Evolutionary conservation across 2,888 invertebrate species (phyloP).

Genomic region (Junonia oenone): DNA sequence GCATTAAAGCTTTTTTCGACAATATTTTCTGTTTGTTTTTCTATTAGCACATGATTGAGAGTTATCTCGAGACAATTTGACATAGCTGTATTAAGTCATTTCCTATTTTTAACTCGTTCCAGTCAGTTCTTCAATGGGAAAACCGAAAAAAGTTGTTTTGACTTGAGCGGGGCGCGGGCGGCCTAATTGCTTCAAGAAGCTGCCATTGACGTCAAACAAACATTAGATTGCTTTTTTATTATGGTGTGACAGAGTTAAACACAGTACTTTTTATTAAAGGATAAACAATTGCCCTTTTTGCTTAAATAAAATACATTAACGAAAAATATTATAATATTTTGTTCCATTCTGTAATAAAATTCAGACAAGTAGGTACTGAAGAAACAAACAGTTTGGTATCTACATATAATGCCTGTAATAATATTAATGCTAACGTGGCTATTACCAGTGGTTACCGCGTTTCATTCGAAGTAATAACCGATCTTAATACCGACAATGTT

Average conservation of each 20-base stretch:
- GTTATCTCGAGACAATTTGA: constrained; percentile 68
- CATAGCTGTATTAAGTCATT: constrained; percentile 61
- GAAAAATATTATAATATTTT: not conserved
- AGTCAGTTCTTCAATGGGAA: constrained; percentile 47
- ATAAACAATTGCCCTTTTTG: not conserved
- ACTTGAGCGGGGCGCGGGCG: constrained; percentile 37
- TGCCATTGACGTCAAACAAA: constrained; percentile 21
- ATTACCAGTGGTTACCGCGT: constrained; percentile 66
- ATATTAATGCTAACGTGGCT: constrained; percentile 59
- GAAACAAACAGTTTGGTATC: constrained; percentile 59
- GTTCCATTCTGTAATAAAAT: not conserved
- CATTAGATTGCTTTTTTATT: not conserved
- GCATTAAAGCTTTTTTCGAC: constrained; percentile 58
- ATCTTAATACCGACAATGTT: constrained; percentile 66
- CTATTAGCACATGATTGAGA: constrained; percentile 74
- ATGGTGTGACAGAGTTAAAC: not conserved
- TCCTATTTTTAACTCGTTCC: constrained; percentile 62
- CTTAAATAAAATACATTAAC: not conserved
- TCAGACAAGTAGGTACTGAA: not conserved
- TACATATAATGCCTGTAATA: constrained; percentile 59
- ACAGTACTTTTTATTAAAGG: not conserved
- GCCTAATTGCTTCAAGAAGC: constrained; percentile 35
- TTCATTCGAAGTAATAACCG: constrained; percentile 62
- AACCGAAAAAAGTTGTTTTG: constrained; percentile 46
- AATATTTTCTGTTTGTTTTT: constrained; percentile 65